A percentile compares a stretch with the other conserved stretches of the same genome.
phyloP scores from a whole-genome alignment of 2,113 vertebrate genomes.

The Opisthocomus hoazin region DNA sequence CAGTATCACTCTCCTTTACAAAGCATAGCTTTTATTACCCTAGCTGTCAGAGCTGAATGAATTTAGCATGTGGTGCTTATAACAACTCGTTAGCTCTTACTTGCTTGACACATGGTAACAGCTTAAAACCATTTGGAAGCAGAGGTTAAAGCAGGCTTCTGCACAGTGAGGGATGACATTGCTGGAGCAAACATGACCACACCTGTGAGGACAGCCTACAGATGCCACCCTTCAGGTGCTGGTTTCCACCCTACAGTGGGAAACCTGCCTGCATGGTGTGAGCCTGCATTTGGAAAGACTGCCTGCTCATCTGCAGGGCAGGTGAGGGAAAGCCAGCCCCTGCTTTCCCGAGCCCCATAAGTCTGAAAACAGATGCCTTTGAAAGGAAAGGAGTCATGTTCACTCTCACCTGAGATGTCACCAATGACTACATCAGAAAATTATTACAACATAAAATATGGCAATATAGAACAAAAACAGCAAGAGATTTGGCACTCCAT shows the following conservation, averaged over 20 bases:
- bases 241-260: neutral
- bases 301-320: neutral
- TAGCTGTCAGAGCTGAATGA: neutral
- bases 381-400: neutral
- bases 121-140: neutral
- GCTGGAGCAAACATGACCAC: neutral
- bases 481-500: neutral
- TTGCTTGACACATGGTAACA: neutral
- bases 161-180: neutral
- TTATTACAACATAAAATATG: neutral
- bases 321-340: neutral
- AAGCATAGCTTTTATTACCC: neutral
- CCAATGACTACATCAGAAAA: neutral
- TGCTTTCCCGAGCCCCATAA: rapidly evolving
- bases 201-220: neutral
- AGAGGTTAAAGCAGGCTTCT: neutral
- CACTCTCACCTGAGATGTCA: neutral
- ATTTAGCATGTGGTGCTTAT: neutral
- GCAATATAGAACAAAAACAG: neutral
- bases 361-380: neutral
- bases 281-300: neutral
- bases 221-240: neutral
- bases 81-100: neutral
- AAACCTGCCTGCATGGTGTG: rapidly evolving
- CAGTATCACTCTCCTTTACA: neutral